These are phyloP conservation scores for Mesoligia furuncula DNA, from an alignment of 2,888 invertebrate genomes.

Conservation along the genomic window DNA sequence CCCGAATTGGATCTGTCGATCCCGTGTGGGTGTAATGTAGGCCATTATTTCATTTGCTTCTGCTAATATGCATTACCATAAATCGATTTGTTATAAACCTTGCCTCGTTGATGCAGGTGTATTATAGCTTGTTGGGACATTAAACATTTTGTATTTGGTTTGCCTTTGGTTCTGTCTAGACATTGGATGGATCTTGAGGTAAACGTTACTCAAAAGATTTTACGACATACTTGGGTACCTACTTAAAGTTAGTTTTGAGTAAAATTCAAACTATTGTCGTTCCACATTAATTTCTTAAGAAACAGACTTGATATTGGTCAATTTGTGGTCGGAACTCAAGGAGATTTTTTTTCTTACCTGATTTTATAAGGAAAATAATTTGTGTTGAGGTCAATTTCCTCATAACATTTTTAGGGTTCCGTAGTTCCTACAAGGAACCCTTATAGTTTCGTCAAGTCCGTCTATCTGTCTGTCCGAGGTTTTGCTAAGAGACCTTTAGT, in stretches of 20 bases:
- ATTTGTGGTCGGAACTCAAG: constrained; percentile 52
- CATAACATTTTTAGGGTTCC: no score
- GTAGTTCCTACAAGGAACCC: no score
- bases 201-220: background rate
- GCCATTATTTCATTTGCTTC: constrained; percentile 68
- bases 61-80: constrained; percentile 59
- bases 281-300: constrained; percentile 43
- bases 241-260: background rate
- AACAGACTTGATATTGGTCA: constrained; percentile 44
- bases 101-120: constrained; percentile 6
- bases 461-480: no score
- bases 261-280: constrained; percentile 7
- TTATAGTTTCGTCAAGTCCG: no score
- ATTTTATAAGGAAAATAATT: constrained; percentile 54
- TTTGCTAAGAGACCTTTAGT: no score
- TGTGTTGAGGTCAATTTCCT: constrained; percentile 50
- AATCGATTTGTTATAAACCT: constrained; percentile 41
- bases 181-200: background rate
- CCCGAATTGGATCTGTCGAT: constrained; percentile 77
- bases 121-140: background rate
- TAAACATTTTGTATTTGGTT: background rate
- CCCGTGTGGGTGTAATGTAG: constrained; percentile 72
- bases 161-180: background rate
- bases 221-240: background rate
- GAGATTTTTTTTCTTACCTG: constrained; percentile 26